Evolutionary conservation across 2,888 invertebrate genomes (phyloP), one percentile per base, ranked within the genome.

Genomic region (Cancer borealis): DNA sequence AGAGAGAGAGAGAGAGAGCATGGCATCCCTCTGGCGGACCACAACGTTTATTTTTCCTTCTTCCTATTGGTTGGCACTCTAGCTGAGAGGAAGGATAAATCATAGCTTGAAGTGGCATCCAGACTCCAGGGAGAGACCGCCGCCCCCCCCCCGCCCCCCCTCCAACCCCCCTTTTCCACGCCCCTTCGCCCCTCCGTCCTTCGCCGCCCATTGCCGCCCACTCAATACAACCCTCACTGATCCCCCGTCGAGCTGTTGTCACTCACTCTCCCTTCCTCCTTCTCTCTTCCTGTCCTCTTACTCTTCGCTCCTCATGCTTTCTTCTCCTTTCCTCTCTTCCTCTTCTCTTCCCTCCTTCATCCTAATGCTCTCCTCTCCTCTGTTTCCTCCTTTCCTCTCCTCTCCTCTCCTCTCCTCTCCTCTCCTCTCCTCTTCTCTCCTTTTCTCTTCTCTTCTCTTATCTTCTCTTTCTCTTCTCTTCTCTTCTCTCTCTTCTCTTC

Each of bases 1-100:
- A 66, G 60, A 66, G 60, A n/a, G 79, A 79, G 79, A 79, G 79
- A 79, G 79, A 79, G 79, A 79, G 79, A n/a, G 30, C 12, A 79
- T 79, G 79, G 79, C 26, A 79, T 79, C 79, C 79, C 79, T 79
- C 79, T 79, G 30, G 79, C 30, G 12, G 26, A 5, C 30, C 79
- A 5, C 30, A 26, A 30, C 30, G 79, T 79, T 79, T 79, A 79
- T 79, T 79, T 79, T 79, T 79, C 79, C 79, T 79, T 26, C 30
- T 79, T 10, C 8, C 26, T 79, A 79, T 79, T 79, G 79, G 79
- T 79, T 79, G 79, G 79, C 79, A 79, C 79, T 79, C 79, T 30
- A 6, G 30, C 79, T 79, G 79, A 79, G 79, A 79, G 79, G 79
- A 79, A 17, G 79, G 79, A 79, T 79, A 79, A 79, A 79, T 79